phyloP scores from a whole-genome alignment of 2,888 invertebrate species.

The Seira ritae region DNA sequence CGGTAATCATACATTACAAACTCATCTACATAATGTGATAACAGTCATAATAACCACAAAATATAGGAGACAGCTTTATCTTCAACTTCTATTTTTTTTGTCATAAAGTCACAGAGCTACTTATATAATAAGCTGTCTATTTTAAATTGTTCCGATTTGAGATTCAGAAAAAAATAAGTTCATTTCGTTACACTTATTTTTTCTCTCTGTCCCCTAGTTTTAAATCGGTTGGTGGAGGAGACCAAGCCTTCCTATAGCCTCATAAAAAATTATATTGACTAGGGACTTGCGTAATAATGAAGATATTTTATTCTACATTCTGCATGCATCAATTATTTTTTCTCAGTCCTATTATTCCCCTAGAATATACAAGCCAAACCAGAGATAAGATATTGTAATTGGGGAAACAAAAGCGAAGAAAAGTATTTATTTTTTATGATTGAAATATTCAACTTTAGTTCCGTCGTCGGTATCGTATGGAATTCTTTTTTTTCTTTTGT shows the following conservation, averaged over 20 bases:
- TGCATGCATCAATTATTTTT: neutral
- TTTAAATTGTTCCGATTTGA: no score
- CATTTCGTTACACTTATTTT: neutral
- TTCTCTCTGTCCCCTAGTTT: neutral
- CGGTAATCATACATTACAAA: constrained; percentile 29
- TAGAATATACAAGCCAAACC: no score
- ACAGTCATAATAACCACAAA: constrained; percentile 40
- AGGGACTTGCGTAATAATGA: neutral
- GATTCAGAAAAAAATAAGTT: constrained; percentile 1
- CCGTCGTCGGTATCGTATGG: neutral
- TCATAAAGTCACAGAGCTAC: constrained; percentile 19
- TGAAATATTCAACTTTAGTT: neutral
- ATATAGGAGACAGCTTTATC: constrained; percentile 26
- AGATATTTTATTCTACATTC: no score
- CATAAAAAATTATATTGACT: neutral
- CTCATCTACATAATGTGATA: constrained; percentile 27
- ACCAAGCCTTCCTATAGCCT: neutral
- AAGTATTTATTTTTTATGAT: neutral
- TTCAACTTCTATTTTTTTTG: constrained; percentile 17
- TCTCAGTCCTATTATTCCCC: neutral
- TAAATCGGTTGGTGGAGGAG: neutral
- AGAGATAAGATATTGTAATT: neutral
- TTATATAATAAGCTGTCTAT: constrained; percentile 33
- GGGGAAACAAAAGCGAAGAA: neutral
- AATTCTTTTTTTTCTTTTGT: no score